These are phyloP conservation scores for Chlorospingus semifuscus DNA, from an alignment of 2,797 vertebrate species.

Conservation along the genomic window DNA sequence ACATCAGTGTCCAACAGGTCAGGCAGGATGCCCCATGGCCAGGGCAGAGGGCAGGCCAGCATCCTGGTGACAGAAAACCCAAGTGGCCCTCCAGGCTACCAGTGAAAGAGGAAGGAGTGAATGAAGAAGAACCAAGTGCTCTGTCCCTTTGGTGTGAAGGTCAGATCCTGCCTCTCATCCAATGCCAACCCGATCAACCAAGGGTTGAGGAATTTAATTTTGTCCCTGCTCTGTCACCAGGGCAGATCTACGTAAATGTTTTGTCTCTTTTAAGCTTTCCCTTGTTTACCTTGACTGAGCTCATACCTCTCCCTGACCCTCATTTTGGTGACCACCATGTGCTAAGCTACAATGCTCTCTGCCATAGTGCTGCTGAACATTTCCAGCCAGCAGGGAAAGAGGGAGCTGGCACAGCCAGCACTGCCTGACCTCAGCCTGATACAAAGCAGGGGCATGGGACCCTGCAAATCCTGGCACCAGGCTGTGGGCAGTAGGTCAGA, in stretches of 20 bases:
- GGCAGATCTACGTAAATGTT: neutral
- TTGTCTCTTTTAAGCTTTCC: neutral
- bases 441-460: fast-evolving
- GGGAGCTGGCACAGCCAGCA: neutral
- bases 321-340: neutral
- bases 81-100: neutral
- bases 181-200: neutral
- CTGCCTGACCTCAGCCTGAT: neutral
- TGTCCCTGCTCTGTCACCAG: neutral
- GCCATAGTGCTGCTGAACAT: fast-evolving
- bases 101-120: neutral
- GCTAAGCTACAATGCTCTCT: neutral
- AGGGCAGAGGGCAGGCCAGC: neutral
- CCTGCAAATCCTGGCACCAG: neutral
- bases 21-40: neutral
- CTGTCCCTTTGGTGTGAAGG: neutral
- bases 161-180: neutral
- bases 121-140: neutral
- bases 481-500: neutral
- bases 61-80: neutral
- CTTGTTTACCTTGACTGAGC: neutral
- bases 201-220: neutral
- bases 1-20: neutral
- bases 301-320: neutral
- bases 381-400: neutral